These are phyloP conservation scores for Papilio helenus DNA, from an alignment of 1,140 invertebrate genomes.

Conservation along the genomic window DNA sequence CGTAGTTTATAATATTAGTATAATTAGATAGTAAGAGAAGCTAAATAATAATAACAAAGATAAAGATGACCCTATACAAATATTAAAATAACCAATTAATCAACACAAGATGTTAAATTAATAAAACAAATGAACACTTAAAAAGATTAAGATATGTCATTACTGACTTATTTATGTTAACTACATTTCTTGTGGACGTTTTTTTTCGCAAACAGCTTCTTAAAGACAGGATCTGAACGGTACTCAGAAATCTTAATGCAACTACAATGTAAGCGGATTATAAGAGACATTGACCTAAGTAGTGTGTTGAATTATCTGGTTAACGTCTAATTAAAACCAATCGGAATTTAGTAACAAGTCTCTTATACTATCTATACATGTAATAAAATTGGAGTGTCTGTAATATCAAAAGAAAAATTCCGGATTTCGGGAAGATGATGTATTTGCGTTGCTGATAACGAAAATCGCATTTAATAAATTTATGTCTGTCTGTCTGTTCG, in stretches of 20 bases:
- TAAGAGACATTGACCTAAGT: conserved; percentile 18
- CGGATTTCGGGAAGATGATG: too few species aligned
- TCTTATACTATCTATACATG: neutral
- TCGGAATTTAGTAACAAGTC: neutral
- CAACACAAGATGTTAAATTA: neutral
- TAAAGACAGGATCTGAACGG: conserved; percentile 29
- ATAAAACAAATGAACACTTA: neutral
- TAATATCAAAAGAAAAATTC: too few species aligned
- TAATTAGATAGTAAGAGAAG: too few species aligned
- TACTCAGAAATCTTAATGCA: conserved; percentile 24
- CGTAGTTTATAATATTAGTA: too few species aligned
- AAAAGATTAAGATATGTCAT: conserved; percentile 24
- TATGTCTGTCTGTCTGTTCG: too few species aligned
- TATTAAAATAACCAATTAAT: neutral
- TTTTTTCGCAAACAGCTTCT: conserved; percentile 18
- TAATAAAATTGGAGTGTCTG: too few species aligned
- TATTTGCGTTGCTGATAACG: too few species aligned
- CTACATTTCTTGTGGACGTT: neutral
- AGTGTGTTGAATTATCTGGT: neutral
- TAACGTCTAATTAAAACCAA: neutral
- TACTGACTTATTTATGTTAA: conserved; percentile 24
- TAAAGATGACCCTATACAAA: neutral
- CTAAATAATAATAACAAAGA: too few species aligned
- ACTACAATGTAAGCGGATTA: conserved; percentile 28
- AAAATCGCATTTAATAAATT: too few species aligned